Conservation (phyloP, 2,113 vertebrate genomes). For the Paradisaea rubra region DNA sequence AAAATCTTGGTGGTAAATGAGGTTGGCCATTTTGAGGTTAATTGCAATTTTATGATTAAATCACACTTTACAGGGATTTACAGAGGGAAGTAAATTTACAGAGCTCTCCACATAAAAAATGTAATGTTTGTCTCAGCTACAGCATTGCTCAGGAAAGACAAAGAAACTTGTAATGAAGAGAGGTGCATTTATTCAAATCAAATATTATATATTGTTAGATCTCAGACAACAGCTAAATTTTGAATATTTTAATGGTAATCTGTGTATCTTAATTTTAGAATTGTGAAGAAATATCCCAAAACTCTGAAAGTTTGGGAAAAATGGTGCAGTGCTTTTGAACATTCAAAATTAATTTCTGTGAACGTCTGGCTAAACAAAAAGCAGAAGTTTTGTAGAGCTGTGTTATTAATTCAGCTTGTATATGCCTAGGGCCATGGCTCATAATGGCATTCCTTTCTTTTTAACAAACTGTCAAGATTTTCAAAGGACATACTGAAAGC, state of each 20-base stretch:
- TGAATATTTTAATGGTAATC: constrained; percentile 9
- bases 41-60: constrained; percentile 10
- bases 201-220: neutral
- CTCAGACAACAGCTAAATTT: neutral
- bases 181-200: neutral
- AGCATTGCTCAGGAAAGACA: neutral
- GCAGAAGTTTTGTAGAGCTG: constrained; percentile 39
- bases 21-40: neutral
- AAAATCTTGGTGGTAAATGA: constrained; percentile 11
- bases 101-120: neutral
- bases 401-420: constrained; percentile 63
- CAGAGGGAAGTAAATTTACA: neutral
- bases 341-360: constrained; percentile 18
- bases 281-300: constrained; percentile 10
- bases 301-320: neutral
- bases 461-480: constrained; percentile 62
- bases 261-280: neutral
- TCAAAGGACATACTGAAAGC: constrained; percentile 65
- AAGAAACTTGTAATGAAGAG: neutral
- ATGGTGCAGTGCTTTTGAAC: neutral
- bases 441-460: constrained; percentile 65
- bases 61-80: neutral
- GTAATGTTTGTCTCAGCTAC: neutral
- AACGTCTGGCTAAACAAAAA: constrained; percentile 49
- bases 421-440: constrained; percentile 60